phyloP scores from a whole-genome alignment of 2,797 vertebrate genomes.

The Melanotaenia boesemani region DNA sequence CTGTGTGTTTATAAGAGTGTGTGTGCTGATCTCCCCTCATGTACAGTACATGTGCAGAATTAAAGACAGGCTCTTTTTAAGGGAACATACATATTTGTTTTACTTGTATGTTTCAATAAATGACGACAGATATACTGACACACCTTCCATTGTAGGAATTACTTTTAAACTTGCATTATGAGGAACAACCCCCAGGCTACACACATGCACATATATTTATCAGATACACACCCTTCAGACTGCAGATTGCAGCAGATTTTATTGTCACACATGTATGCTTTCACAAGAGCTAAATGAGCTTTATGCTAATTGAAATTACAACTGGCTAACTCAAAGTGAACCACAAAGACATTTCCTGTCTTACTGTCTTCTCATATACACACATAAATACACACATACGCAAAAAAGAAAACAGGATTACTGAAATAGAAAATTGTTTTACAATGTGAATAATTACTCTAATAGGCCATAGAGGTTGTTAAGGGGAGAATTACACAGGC shows the following conservation, averaged over 20 bases:
- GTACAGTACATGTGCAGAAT: conserved; percentile 36
- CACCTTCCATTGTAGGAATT: not conserved
- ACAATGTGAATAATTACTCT: conserved; percentile 60
- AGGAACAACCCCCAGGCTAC: conserved; percentile 27
- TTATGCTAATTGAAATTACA: conserved; percentile 61
- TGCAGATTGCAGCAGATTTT: conserved; percentile 62
- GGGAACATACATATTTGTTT: not conserved
- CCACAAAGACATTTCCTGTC: conserved; percentile 31
- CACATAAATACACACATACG: conserved; percentile 17
- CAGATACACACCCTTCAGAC: conserved; percentile 8
- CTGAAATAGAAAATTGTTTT: conserved; percentile 70
- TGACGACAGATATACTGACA: not conserved
- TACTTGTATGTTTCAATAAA: not conserved
- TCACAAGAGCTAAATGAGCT: conserved; percentile 70
- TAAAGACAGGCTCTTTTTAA: not conserved
- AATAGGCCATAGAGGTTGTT: conserved; percentile 70
- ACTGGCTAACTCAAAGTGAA: conserved; percentile 53
- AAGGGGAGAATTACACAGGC: conserved; percentile 42
- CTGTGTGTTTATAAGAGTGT: conserved; percentile 13
- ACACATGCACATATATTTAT: conserved; percentile 9
- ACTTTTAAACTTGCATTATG: conserved; percentile 32
- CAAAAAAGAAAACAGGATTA: conserved; percentile 41
- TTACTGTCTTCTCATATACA: not conserved
- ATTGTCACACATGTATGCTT: conserved; percentile 70
- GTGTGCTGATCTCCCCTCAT: conserved; percentile 9